A percentile compares a stretch with the other conserved stretches of the same genome.
These are phyloP conservation scores for Suillia variegata DNA, from an alignment of 2,888 invertebrate species.

Conservation along the genomic window DNA sequence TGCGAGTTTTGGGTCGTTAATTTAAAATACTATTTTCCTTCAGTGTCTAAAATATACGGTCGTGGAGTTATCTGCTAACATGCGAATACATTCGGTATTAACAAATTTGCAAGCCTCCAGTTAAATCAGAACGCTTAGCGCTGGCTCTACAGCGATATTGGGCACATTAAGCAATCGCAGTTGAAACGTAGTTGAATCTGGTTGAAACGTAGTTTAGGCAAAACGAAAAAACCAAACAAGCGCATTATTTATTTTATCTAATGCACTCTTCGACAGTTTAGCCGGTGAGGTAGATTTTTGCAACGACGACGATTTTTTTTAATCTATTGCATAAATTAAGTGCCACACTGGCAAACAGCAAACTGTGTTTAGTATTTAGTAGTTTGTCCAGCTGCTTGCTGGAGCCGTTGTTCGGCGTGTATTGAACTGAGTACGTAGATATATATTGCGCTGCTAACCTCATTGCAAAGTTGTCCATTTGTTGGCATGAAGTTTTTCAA, in stretches of 20 bases:
- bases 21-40: no score
- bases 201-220: no score
- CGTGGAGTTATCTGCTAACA: no score
- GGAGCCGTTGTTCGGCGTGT: neutral
- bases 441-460: slow-evolving; percentile 52
- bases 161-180: slow-evolving; percentile 1
- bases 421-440: no score
- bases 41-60: no score
- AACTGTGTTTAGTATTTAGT: neutral
- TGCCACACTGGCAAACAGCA: slow-evolving; percentile 1
- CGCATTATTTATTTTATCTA: slow-evolving; percentile 20
- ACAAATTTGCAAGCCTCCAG: slow-evolving; percentile 7
- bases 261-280: slow-evolving; percentile 20
- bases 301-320: slow-evolving; percentile 11
- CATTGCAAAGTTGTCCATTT: slow-evolving; percentile 42
- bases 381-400: slow-evolving; percentile 5
- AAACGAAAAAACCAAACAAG: no score
- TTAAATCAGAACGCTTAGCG: slow-evolving; percentile 19
- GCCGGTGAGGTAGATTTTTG: neutral
- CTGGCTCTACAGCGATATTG: neutral
- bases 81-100: no score
- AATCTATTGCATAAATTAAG: slow-evolving; percentile 47
- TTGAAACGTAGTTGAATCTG: no score
- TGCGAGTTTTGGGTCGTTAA: no score
- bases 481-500: neutral